Evolutionary conservation across 2,797 vertebrate species (phyloP).

Genomic region (Sebastes umbrosus): DNA sequence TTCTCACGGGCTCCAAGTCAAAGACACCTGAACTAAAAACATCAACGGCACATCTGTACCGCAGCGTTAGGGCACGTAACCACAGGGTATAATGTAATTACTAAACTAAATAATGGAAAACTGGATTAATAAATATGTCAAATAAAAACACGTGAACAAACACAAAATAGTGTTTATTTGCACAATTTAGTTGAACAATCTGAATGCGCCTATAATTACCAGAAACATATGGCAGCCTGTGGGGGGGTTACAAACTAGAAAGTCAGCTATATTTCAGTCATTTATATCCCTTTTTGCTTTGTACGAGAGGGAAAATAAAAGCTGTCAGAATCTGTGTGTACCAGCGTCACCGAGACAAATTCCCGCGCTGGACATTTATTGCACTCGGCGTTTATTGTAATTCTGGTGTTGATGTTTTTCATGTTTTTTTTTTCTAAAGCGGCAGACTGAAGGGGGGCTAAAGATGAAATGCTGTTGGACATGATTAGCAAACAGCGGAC

Average conservation of each 20-base stretch:
- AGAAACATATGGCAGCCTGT: constrained; percentile 24
- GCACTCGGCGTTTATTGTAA: constrained; percentile 31
- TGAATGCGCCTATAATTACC: constrained; percentile 18
- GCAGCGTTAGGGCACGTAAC: not conserved
- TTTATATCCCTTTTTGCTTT: constrained; percentile 8
- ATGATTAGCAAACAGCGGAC: constrained; percentile 80
- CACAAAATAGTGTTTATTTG: constrained; percentile 1
- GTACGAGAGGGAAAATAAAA: not conserved
- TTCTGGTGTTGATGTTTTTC: constrained; percentile 50
- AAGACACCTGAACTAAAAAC: not conserved
- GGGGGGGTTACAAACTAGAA: constrained; percentile 12
- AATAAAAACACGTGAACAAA: not conserved
- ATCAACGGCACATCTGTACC: not conserved
- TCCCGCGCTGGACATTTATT: constrained; percentile 30
- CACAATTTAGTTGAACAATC: constrained; percentile 6
- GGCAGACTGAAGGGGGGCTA: constrained; percentile 61
- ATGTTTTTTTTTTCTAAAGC: constrained; percentile 27
- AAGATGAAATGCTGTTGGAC: constrained; percentile 79
- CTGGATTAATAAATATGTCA: not conserved
- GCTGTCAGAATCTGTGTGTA: constrained; percentile 11
- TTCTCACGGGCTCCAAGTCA: not conserved
- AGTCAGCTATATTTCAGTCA: constrained; percentile 13
- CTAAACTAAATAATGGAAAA: not conserved
- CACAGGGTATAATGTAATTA: not conserved
- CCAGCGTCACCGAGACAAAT: constrained; percentile 32